Conservation (phyloP, 92 coral and sea anemone genomes). For the Epizoanthus scotinus region DNA sequence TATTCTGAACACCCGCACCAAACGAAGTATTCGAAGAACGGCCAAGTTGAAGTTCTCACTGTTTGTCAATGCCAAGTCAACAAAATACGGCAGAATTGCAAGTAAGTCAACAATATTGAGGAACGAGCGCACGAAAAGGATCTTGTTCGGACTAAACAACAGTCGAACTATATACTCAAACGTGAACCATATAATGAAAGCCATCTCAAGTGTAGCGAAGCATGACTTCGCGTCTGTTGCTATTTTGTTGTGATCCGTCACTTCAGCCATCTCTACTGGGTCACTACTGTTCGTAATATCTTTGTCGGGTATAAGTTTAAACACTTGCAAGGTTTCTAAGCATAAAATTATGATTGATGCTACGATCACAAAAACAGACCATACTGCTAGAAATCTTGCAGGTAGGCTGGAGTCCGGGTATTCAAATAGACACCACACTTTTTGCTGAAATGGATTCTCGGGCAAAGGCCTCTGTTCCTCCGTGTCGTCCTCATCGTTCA, state of each 20-base stretch:
- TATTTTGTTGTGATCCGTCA: constrained; percentile 59
- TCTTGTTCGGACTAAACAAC: constrained; percentile 79
- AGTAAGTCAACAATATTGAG: constrained; percentile 92
- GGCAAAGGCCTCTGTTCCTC: constrained; percentile 73
- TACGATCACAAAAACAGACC: constrained; percentile 88
- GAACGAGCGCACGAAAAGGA: constrained; percentile 74
- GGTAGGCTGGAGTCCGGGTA: constrained; percentile 88
- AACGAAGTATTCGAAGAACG: constrained; percentile 87
- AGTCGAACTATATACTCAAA: constrained; percentile 89
- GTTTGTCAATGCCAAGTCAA: constrained; percentile 76
- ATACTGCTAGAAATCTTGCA: constrained; percentile 82
- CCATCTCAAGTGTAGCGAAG: constrained; percentile 83
- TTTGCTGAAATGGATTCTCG: constrained; percentile 57
- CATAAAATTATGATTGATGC: constrained; percentile 90
- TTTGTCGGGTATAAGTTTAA: constrained; percentile 57
- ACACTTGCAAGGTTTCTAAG: constrained; percentile 85
- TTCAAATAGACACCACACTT: constrained; percentile 89
- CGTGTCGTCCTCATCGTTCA: constrained; percentile 76
- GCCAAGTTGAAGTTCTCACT: constrained; percentile 83
- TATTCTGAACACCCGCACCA: constrained; percentile 94
- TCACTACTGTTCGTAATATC: constrained; percentile 62
- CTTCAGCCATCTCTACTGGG: constrained; percentile 50
- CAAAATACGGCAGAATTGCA: constrained; percentile 93
- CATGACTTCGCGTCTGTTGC: constrained; percentile 55
- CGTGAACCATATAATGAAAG: constrained; percentile 94